phyloP scores from a whole-genome alignment of 2,113 vertebrate genomes.

The Trochalopteron elliotii region DNA sequence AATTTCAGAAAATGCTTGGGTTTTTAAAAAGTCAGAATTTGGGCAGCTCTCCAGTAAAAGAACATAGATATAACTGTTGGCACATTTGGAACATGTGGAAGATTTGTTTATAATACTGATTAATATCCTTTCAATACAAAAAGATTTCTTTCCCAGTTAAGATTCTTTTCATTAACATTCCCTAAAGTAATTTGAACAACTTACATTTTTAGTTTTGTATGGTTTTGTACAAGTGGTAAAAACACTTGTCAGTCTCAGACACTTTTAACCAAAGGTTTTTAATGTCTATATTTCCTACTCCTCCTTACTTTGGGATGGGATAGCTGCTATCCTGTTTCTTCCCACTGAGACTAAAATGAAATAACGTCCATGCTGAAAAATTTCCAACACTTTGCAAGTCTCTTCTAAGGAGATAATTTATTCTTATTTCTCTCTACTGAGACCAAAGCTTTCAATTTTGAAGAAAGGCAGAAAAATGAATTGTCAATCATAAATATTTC shows the following conservation, averaged over 20 bases:
- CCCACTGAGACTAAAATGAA: not conserved
- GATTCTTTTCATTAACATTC: not conserved
- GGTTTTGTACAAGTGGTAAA: not conserved
- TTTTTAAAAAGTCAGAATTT: not conserved
- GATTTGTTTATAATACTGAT: not conserved
- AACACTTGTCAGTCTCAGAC: not conserved
- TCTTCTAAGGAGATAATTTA: not conserved
- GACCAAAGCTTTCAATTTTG: not conserved
- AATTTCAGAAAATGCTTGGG: not conserved
- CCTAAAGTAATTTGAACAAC: not conserved
- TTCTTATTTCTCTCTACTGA: not conserved
- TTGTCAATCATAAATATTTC: not conserved
- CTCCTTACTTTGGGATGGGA: not conserved
- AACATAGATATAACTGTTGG: not conserved
- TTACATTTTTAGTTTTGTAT: not conserved
- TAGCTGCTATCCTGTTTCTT: not conserved
- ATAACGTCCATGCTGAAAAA: not conserved
- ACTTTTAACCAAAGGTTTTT: not conserved
- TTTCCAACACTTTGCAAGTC: not conserved
- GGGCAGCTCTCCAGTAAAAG: not conserved
- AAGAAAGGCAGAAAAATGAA: not conserved
- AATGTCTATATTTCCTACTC: not conserved
- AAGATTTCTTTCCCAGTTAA: not conserved
- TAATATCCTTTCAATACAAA: not conserved
- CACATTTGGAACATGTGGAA: not conserved